Evolutionary conservation across 1,140 invertebrate genomes (phyloP).

Genomic region (Gryllus bimaculatus): DNA sequence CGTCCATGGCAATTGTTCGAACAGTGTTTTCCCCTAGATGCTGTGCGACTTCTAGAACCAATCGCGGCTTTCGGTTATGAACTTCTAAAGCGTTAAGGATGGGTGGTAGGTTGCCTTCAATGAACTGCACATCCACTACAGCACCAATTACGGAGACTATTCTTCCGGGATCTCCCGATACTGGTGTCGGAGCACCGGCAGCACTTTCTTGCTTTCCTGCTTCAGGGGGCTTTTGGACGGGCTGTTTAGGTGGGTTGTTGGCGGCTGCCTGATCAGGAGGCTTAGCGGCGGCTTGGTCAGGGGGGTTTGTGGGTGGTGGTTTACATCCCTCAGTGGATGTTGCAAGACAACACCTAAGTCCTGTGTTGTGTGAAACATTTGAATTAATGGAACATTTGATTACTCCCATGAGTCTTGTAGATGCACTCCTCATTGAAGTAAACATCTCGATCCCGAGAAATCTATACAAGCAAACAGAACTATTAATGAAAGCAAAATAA

Average conservation of each 20-base stretch:
- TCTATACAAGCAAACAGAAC: too few relatives aligned
- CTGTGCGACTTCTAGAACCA: constrained; percentile 70
- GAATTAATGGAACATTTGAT: constrained; percentile 44
- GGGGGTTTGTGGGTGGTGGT: neutral
- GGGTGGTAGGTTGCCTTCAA: constrained; percentile 83
- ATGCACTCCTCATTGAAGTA: constrained; percentile 48
- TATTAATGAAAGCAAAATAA: too few relatives aligned
- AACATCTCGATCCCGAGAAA: constrained; percentile 44
- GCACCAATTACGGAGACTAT: constrained; percentile 98
- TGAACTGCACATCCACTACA: constrained; percentile 98
- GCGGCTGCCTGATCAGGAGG: neutral
- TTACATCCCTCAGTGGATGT: constrained; percentile 49
- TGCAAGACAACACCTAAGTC: constrained; percentile 41
- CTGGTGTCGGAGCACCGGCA: constrained; percentile 31
- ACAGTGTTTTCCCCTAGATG: constrained; percentile 56
- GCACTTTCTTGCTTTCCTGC: constrained; percentile 33
- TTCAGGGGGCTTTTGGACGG: neutral
- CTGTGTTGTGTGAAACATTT: constrained; percentile 41
- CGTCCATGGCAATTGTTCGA: constrained; percentile 98
- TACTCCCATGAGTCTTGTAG: constrained; percentile 46
- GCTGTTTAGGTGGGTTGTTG: neutral
- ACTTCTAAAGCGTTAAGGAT: constrained; percentile 98
- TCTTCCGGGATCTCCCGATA: constrained; percentile 47
- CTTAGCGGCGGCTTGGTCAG: neutral
- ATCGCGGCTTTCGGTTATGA: constrained; percentile 58